Conservation (phyloP, 2,113 vertebrate species). For the Chlamydotis undulata region DNA sequence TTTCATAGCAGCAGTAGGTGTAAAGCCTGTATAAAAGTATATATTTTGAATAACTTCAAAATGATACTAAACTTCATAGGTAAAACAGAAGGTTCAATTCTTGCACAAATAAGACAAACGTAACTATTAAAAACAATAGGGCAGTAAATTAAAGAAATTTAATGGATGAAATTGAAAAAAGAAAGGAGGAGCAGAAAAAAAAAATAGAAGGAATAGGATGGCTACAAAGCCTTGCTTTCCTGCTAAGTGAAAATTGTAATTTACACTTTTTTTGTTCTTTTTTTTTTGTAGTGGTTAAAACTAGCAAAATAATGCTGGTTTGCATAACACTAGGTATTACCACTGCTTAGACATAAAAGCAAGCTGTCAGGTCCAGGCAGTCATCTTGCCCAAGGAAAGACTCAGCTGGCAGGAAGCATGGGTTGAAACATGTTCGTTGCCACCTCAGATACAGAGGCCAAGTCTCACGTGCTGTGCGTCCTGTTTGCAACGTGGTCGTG, state of each 20-base stretch:
- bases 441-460: not conserved
- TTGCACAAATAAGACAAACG: not conserved
- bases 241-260: not conserved
- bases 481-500: fast-evolving
- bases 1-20: not conserved
- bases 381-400: not conserved
- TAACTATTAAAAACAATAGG: not conserved
- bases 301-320: not conserved
- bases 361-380: not conserved
- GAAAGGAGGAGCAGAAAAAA: not conserved
- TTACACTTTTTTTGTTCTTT: not conserved
- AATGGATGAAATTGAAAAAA: not conserved
- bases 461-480: fast-evolving
- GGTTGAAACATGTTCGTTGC: fast-evolving
- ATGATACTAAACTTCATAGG: not conserved
- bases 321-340: not conserved
- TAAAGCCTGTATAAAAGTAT: not conserved
- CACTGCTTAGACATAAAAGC: not conserved
- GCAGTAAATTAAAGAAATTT: not conserved
- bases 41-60: not conserved
- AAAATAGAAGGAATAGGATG: not conserved
- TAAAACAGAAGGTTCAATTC: not conserved
- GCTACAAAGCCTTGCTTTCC: not conserved
- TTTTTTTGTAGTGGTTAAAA: not conserved
- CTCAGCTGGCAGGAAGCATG: not conserved